Base-by-base conservation (phyloP, 2,113 vertebrate species). In the Fulmarus glacialis region DNA sequence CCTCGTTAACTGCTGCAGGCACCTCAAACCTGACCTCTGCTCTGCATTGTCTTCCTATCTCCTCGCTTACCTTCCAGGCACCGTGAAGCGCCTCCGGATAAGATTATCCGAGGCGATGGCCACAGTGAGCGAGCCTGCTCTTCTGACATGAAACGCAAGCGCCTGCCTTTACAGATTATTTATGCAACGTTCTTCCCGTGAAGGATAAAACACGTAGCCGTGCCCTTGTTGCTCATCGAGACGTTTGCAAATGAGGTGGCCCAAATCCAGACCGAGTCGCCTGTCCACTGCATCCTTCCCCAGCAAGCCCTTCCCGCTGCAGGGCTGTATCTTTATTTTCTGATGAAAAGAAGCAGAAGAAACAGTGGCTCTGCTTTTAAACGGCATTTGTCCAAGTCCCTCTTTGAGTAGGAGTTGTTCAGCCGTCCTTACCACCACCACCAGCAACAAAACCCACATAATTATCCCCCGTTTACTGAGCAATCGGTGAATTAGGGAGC, bases 21-120 rank as follows among this genome's bases (percentile, higher is more conserved):
- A 85, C 42, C 90, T 80, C 77, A 88, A 66, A 80, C 58, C 58
- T 88, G 93, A 88, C 95, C 97, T 92, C 85, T 92, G 95, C 78
- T 85, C 97, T 11, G 55, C 67, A 70, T 22, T 53, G 92, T 62
- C 85, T 59, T 70, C 27, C 90, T 83, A 26, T 42, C 90, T 92
- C 53, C 40, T 19, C 3, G 0, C 40, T 30, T 53, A 85, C 90
- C 93, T 83, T 20, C 21, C 77, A 26, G 92, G 96, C 70, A 60
- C 2, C 0, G 38, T 1, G 38, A 42, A 77, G 91, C 1, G 15
- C 70, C 95, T 67, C 47, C 0, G 22, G 90, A 60, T 88, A 60
- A 86, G 92, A 86, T 93, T 58, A 93, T 64, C 43, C 1, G 0
- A 42, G 38, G 71, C 2, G 0, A 58, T 2, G 52, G 74, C 56